A percentile compares a stretch with the other conserved stretches of the same genome.
Conservation (phyloP, 2,797 vertebrate genomes). For the Tarsius wallacei region DNA sequence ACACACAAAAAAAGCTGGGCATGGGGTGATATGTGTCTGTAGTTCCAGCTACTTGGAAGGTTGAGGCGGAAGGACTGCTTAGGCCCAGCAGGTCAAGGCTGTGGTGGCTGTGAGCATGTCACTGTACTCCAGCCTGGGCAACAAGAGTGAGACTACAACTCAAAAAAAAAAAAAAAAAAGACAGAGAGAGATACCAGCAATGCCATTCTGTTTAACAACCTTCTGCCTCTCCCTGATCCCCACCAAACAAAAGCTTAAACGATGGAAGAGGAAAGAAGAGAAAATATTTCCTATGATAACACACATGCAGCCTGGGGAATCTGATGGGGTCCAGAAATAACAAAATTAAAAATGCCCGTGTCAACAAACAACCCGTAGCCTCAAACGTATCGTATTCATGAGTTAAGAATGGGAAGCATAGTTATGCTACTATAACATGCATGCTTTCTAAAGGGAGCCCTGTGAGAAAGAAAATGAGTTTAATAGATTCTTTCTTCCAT, state of each 20-base stretch:
- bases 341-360: constrained; percentile 64
- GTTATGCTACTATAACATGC: constrained; percentile 61
- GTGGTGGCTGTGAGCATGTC: too few relatives aligned
- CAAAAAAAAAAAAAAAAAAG: background rate
- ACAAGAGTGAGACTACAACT: too few relatives aligned
- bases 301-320: background rate
- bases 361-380: constrained; percentile 57
- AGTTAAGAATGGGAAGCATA: constrained; percentile 67
- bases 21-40: too few relatives aligned
- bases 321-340: constrained; percentile 36
- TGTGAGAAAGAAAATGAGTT: constrained; percentile 80
- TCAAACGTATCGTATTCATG: constrained; percentile 63
- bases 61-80: too few relatives aligned
- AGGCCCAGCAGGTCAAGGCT: too few relatives aligned
- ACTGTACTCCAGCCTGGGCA: too few relatives aligned
- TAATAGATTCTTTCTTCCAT: constrained; percentile 68
- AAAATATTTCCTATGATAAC: constrained; percentile 20
- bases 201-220: background rate
- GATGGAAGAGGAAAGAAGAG: constrained; percentile 52
- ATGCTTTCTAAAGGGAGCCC: constrained; percentile 78
- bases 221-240: background rate
- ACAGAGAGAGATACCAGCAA: background rate
- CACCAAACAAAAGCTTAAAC: constrained; percentile 2
- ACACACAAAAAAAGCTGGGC: too few relatives aligned
- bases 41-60: too few relatives aligned